These are phyloP conservation scores for Dysmachus trigonus DNA, from an alignment of 2,888 invertebrate genomes.

Conservation along the genomic window DNA sequence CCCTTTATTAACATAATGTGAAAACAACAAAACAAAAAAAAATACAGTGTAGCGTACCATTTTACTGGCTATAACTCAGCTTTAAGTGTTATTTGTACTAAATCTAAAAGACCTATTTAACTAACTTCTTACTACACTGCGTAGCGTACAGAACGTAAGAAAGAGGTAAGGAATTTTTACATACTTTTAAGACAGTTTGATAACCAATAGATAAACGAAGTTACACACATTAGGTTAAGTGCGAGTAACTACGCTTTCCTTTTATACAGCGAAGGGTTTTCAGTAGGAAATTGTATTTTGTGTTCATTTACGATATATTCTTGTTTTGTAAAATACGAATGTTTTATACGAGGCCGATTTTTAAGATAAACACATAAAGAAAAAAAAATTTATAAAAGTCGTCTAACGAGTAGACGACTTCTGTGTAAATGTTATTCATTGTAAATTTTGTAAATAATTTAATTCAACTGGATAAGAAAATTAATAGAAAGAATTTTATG, in stretches of 20 bases:
- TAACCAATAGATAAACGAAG: not conserved
- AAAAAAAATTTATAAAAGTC: not conserved
- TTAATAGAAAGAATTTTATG: not conserved
- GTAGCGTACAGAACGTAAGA: not conserved
- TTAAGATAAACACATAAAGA: not conserved
- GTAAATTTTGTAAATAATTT: constrained; percentile 44
- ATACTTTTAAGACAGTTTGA: not conserved
- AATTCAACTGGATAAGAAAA: not conserved
- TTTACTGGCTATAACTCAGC: constrained; percentile 35
- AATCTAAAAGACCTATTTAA: constrained; percentile 4
- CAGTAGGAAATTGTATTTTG: not conserved
- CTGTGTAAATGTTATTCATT: constrained; percentile 15
- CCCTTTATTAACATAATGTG: not conserved
- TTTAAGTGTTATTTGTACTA: constrained; percentile 45
- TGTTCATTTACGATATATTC: not conserved
- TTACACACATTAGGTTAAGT: not conserved
- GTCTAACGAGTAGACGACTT: not conserved
- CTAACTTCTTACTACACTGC: not conserved
- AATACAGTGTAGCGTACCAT: not conserved
- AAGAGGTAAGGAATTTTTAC: constrained; percentile 9
- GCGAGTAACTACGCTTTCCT: not conserved
- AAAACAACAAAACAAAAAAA: not conserved
- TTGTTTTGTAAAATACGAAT: constrained; percentile 5
- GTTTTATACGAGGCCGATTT: not conserved
- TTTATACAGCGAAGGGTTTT: constrained; percentile 33